Evolutionary conservation across 2,113 vertebrate species (phyloP).

Genomic region (Gallinago media): DNA sequence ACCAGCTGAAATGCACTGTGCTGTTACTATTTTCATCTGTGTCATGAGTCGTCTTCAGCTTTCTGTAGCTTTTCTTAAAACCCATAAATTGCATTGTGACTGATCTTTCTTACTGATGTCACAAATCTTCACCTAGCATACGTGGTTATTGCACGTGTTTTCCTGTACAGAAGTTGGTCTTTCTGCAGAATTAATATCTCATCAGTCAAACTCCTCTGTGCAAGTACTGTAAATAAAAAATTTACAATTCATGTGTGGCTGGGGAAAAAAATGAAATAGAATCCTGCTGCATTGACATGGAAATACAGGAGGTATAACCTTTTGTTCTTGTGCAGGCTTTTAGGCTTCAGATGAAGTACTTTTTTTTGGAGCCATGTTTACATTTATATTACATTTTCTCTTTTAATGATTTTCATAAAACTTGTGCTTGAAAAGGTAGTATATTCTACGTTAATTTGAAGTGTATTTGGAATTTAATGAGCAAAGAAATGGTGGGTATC

Average conservation of each 20-base stretch:
- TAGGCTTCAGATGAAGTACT: conserved; percentile 1
- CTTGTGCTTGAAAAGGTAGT: neutral
- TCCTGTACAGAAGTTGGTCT: conserved; percentile 42
- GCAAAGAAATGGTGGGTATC: neutral
- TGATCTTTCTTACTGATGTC: conserved; percentile 8
- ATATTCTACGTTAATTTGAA: conserved; percentile 8
- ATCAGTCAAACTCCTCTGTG: conserved; percentile 32
- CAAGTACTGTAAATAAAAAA: conserved; percentile 58
- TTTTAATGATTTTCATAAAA: conserved; percentile 49
- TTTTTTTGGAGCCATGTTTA: conserved; percentile 4
- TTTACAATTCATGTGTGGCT: conserved; percentile 33
- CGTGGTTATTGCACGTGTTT: neutral
- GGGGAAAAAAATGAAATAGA: conserved; percentile 19
- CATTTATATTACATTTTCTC: conserved; percentile 12
- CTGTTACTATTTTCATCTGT: neutral
- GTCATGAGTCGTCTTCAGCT: neutral
- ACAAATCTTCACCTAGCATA: neutral
- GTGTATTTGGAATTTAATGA: neutral
- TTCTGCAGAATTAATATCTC: conserved; percentile 24
- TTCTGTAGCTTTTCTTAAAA: neutral
- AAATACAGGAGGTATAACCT: conserved; percentile 16
- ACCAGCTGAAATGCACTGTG: neutral
- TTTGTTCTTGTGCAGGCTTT: neutral
- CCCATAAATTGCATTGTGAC: neutral
- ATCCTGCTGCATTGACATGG: neutral